phyloP scores from a whole-genome alignment of 2,797 vertebrate genomes.

The Carcharodon carcharias region DNA sequence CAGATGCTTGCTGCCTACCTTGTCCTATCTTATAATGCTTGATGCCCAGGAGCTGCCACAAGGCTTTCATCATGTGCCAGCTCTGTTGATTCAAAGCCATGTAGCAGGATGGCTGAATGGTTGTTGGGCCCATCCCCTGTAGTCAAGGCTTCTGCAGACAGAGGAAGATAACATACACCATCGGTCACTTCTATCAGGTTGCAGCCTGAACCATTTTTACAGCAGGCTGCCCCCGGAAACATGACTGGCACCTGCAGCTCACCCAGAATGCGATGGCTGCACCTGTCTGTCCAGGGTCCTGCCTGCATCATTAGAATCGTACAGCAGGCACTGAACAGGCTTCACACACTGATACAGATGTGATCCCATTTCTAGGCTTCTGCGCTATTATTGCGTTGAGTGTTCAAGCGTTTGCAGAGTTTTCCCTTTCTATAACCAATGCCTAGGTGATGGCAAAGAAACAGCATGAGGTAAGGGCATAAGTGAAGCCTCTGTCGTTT shows the following conservation, averaged over 20 bases:
- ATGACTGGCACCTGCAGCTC: not conserved
- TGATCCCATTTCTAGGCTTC: not conserved
- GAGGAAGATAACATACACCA: not conserved
- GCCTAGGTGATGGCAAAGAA: not conserved
- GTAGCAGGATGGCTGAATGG: not conserved
- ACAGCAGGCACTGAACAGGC: not conserved
- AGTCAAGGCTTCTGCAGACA: not conserved
- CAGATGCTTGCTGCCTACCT: not conserved
- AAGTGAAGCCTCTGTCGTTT: not conserved
- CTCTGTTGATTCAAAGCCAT: not conserved
- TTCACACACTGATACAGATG: not conserved
- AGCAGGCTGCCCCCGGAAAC: not conserved
- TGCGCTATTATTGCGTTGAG: not conserved
- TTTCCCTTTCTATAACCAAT: not conserved
- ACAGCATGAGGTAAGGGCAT: not conserved
- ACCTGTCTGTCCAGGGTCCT: not conserved
- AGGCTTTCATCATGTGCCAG: not conserved
- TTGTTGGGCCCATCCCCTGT: not conserved
- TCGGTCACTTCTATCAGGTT: not conserved
- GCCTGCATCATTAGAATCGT: not conserved
- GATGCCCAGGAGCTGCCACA: not conserved
- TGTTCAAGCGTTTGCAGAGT: not conserved
- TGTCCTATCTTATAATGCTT: not conserved
- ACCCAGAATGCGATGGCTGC: not conserved
- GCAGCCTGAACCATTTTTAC: not conserved